These are phyloP conservation scores for Oedothorax gibbosus DNA, from an alignment of 1,140 invertebrate species.

Conservation along the genomic window DNA sequence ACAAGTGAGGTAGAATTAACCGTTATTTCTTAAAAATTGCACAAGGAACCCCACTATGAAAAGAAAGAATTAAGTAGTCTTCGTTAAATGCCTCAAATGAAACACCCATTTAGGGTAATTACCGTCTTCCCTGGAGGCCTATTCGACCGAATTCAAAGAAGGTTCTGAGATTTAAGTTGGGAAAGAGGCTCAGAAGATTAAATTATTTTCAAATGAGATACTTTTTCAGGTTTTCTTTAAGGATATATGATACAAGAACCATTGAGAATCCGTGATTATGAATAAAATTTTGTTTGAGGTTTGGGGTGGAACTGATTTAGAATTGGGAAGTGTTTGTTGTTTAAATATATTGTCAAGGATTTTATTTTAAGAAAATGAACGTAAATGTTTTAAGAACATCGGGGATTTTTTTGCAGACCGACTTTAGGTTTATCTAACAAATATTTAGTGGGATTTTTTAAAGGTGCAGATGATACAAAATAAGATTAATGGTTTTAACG, in stretches of 20 bases:
- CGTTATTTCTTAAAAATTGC: no score
- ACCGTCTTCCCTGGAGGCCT: conserved; percentile 20
- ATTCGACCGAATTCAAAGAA: conserved; percentile 45
- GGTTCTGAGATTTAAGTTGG: conserved; percentile 29
- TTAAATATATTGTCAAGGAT: no score
- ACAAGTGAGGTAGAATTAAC: no score
- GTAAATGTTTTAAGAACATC: no score
- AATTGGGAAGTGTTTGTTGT: no score
- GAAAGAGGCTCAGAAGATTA: conserved; percentile 20
- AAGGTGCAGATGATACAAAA: no score
- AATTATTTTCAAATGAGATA: conserved; percentile 41
- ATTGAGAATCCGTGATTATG: conserved; percentile 22
- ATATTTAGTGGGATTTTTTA: no score
- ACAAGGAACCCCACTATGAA: background rate
- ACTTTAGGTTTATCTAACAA: no score
- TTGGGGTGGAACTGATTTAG: background rate
- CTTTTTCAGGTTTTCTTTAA: background rate
- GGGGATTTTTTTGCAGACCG: no score
- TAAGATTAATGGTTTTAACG: no score
- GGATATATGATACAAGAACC: conserved; percentile 10
- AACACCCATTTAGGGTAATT: conserved; percentile 49
- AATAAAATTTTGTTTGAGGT: background rate
- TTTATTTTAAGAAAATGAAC: no score
- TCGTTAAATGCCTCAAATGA: conserved; percentile 51
- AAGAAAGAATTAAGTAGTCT: conserved; percentile 31